Percentiles rank a stretch among this genome's conserved stretches.
Conservation (phyloP, 2,888 invertebrate species). For the Emmelina monodactyla region DNA sequence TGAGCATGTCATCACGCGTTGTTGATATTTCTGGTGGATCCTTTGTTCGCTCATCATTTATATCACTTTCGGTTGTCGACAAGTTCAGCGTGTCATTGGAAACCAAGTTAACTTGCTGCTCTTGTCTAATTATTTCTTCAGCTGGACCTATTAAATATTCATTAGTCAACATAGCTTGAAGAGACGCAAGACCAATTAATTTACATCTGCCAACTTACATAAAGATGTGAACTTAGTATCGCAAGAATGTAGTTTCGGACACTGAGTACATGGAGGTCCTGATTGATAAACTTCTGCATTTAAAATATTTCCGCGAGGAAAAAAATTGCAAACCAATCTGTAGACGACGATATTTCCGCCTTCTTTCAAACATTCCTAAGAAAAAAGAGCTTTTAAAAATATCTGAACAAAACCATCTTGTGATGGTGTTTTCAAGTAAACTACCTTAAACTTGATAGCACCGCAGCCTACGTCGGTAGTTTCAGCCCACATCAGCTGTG, state of each 20-base stretch:
- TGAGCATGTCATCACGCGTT: too few relatives aligned
- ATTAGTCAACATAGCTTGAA: too few relatives aligned
- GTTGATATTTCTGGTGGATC: too few relatives aligned
- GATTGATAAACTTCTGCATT: conserved; percentile 31
- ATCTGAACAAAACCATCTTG: neutral
- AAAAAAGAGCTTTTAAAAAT: conserved; percentile 8
- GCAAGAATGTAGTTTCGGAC: conserved; percentile 26
- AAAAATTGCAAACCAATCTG: conserved; percentile 50
- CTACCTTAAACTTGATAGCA: conserved; percentile 44
- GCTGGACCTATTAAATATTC: too few relatives aligned
- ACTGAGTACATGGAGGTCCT: conserved; percentile 38
- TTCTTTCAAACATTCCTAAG: conserved; percentile 26
- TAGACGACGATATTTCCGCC: conserved; percentile 27
- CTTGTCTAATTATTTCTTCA: too few relatives aligned
- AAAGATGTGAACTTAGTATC: conserved; percentile 28
- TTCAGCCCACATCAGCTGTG: conserved; percentile 47
- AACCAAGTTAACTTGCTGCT: too few relatives aligned
- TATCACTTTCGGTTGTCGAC: too few relatives aligned
- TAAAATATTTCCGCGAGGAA: conserved; percentile 35
- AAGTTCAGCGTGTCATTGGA: too few relatives aligned
- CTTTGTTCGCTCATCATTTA: too few relatives aligned
- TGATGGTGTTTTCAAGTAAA: conserved; percentile 3
- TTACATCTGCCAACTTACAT: too few relatives aligned
- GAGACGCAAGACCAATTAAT: too few relatives aligned
- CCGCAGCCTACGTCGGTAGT: conserved; percentile 46